Evolutionary conservation across 2,888 invertebrate species (phyloP).

Genomic region (Eurytoma californica): DNA sequence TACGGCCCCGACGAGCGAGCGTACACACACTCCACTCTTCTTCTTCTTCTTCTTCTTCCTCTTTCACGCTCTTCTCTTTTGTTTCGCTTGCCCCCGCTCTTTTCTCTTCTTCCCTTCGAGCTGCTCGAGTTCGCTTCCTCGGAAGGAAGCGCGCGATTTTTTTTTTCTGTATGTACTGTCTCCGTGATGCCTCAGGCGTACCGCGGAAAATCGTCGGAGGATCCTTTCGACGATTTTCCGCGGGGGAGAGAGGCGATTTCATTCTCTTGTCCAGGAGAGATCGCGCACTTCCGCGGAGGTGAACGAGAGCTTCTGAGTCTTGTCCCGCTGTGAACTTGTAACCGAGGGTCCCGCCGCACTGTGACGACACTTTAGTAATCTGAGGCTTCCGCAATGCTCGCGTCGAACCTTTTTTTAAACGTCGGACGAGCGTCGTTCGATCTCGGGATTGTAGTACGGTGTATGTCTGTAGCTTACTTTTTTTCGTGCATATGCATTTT

Average conservation of each 20-base stretch:
- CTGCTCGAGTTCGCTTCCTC: conserved; percentile 3
- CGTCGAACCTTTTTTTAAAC: not conserved
- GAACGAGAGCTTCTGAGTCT: not conserved
- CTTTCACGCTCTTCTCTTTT: conserved; percentile 1
- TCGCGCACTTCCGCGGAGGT: not conserved
- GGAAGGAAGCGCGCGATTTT: conserved; percentile 27
- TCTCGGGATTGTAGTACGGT: not conserved
- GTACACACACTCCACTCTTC: conserved; percentile 20
- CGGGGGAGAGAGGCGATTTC: not conserved
- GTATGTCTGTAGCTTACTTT: not conserved
- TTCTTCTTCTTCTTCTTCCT: conserved; percentile 7
- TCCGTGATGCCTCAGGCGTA: not conserved
- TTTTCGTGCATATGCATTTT: not conserved
- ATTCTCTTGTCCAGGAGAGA: not conserved
- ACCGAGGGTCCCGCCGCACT: conserved; percentile 65
- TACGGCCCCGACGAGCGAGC: conserved; percentile 27
- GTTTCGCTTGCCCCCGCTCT: not conserved
- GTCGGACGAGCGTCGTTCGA: not conserved
- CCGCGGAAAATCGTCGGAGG: not conserved
- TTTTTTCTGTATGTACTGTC: not conserved
- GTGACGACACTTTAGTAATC: conserved; percentile 75
- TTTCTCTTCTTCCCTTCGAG: not conserved
- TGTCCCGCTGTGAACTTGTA: conserved; percentile 19
- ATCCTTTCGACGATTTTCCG: not conserved
- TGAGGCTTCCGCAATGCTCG: conserved; percentile 68